Conservation (phyloP, 2,888 invertebrate species). For the Parapristionchus giblindavisi region DNA sequence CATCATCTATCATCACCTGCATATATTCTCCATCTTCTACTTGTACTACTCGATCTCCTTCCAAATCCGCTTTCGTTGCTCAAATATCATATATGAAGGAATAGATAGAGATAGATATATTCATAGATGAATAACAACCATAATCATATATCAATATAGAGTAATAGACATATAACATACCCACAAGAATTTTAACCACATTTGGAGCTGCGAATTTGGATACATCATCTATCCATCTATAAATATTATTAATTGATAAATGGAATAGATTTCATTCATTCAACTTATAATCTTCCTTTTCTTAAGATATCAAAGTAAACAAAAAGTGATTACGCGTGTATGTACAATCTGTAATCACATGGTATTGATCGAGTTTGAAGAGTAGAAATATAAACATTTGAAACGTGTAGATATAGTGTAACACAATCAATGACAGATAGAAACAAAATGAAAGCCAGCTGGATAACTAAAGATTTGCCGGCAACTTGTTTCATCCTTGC, state of each 20-base stretch:
- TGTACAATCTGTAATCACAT: no score
- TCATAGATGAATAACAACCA: neutral
- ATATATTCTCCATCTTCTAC: slow-evolving; percentile 86
- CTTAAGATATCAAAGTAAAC: no score
- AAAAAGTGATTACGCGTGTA: no score
- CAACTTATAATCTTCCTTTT: no score
- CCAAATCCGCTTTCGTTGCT: slow-evolving; percentile 87
- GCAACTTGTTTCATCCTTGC: neutral
- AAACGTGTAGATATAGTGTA: no score
- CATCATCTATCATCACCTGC: slow-evolving; percentile 51
- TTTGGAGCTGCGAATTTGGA: slow-evolving; percentile 90
- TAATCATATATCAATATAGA: no score
- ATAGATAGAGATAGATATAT: slow-evolving; percentile 29
- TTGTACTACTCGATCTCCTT: slow-evolving; percentile 82
- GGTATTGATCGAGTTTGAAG: no score
- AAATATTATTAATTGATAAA: neutral
- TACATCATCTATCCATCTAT: slow-evolving; percentile 90
- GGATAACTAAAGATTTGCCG: neutral
- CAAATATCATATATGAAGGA: slow-evolving; percentile 32
- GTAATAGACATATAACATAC: slow-evolving; percentile 72
- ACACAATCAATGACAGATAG: no score
- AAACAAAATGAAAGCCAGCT: neutral
- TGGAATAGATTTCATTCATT: no score
- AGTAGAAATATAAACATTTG: no score
- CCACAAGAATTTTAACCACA: slow-evolving; percentile 88